Base-by-base conservation (phyloP, 2,797 vertebrate species). In the Aldrovandia affinis region DNA sequence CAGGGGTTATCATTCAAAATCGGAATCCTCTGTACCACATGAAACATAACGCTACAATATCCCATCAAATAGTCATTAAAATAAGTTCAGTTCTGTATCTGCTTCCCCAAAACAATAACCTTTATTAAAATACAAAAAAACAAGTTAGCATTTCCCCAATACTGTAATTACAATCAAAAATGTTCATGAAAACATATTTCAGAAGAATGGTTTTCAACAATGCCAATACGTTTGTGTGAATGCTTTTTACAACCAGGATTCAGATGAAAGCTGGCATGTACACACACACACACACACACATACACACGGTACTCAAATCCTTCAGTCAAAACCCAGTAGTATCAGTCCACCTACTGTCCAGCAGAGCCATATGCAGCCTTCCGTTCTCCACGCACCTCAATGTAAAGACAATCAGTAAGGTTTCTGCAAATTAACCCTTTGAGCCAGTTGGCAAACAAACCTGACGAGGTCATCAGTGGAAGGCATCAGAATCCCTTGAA, bases 81-180 rank as follows among this genome's bases (percentile, higher is more conserved):
- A 33, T 39, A 42, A 57, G 68, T 36, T 39, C 18, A 18, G 78
- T 77, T 44, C 28, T 57, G 57, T 47, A 59, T 1, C 47, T 42
- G 42, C 33, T 42, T n/a, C 36, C 39, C 70, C 57, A 73, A 82
- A 78, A 59, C 33, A 39, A 77, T 57, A 61, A 39, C 65, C 15
- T 70, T 70, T 44, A 83, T 78, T 82, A 25, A 54, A 78, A 77
- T 70, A 78, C 57, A 78, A 42, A 33, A 33, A 12, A 83, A 79
- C 63, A 79, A 47, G 47, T 55, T 20, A 75, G 52, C 42, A 78
- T 61, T 78, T 79, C 20, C 25, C 57, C 78, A 59, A 55, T 65
- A 50, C 5, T 78, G 55, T 83, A 47, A 39, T 50, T 83, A 83
- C 83, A 83, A 47, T 33, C 47, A 59, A 55, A 83, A 63, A 83